Conservation (phyloP, 2,113 vertebrate species). For the Etia nguti region DNA sequence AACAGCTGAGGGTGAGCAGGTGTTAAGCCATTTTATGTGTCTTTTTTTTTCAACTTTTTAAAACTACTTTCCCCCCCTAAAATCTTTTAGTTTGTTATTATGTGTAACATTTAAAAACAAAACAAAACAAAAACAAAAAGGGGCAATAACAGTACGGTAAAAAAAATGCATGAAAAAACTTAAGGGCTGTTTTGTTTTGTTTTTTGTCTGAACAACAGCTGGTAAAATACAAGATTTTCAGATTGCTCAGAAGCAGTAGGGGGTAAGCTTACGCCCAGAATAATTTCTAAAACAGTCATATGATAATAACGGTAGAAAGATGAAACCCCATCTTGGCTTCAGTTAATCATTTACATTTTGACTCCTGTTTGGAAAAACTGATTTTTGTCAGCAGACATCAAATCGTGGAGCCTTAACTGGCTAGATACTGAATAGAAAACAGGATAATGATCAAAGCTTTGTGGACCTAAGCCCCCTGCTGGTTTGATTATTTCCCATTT, state of each 20-base stretch:
- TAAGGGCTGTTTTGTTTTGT: not conserved
- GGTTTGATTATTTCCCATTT: not conserved
- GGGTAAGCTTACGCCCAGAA: not conserved
- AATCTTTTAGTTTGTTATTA: not conserved
- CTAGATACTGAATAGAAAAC: not conserved
- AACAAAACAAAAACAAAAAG: not conserved
- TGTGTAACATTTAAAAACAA: not conserved
- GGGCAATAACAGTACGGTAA: not conserved
- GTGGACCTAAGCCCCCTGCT: not conserved
- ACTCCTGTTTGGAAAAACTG: not conserved
- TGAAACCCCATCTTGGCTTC: not conserved
- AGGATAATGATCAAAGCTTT: not conserved
- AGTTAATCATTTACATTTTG: not conserved
- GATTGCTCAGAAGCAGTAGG: not conserved
- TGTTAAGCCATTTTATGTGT: not conserved
- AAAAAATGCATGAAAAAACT: not conserved
- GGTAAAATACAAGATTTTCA: not conserved
- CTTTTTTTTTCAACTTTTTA: not conserved
- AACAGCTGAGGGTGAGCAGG: not conserved
- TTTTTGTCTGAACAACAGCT: not conserved
- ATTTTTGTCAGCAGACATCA: not conserved
- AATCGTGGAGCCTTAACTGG: not conserved
- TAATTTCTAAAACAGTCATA: not conserved
- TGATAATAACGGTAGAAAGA: not conserved
- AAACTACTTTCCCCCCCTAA: rapidly evolving